Base-by-base conservation (phyloP, 2,797 vertebrate species). In the Hydrocynus forskahlii region DNA sequence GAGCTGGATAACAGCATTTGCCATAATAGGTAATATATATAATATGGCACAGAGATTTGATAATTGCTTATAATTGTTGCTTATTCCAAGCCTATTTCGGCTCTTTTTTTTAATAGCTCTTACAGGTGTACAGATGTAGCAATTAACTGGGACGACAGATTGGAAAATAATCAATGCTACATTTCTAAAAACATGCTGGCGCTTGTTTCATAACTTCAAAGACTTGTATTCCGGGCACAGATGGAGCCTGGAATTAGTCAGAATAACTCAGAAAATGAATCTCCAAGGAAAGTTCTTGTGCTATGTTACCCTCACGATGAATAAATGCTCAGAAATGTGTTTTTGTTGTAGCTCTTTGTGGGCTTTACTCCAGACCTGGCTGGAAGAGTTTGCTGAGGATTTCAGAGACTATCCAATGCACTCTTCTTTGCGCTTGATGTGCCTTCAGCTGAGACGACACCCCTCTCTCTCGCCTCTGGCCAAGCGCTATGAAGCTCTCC, bases 351-450 rank as follows among this genome's bases (percentile, higher is more conserved):
- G 78, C 23, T 68, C 64, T 38, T 59, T 86, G 14, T 81, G 78
- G 73, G 64, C 55, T 40, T 50, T 84, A 21, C 76, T 95, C 52
- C 90, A 79, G 0, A 85, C 89, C 71, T 97, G 96, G 97, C 84
- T 98, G 10, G 92, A 92, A 54, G 93, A 96, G 71, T 92, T 95
- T 85, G 87, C 91, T 0, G 92, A 94, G 64, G 96, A 96, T 88
- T 95, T 98, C 86, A 86, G 90, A 12, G 94, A 96, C 0, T 92
- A 95, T 0, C 95, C 95, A 29, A 85, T 91, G 78, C 91, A 95
- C 88, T 85, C 86, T 4, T 87, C 89, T 52, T 91, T 97, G 48
- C 88, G 89, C 38, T 87, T 90, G 74, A 50, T 96, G 81, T 87
- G 90, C 23, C 79, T 75, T 12, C 93, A 94, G 85, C 78, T 97